Evolutionary conservation across 2,113 vertebrate species (phyloP).

Genomic region (Philantomba maxwellii): DNA sequence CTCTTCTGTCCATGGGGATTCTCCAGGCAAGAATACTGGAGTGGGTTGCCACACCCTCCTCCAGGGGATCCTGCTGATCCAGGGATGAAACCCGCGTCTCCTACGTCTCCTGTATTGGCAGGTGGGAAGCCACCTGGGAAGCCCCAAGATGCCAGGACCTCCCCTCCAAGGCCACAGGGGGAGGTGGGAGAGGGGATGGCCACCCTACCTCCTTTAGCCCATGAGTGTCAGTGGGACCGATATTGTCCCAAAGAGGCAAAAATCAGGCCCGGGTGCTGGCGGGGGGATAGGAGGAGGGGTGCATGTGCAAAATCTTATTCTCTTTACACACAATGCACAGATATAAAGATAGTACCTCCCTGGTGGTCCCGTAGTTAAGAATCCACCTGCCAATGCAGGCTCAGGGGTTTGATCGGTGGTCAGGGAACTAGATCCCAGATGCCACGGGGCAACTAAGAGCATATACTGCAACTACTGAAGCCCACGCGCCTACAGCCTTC

Average conservation of each 20-base stretch:
- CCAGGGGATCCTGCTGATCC: not conserved
- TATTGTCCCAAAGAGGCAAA: not conserved
- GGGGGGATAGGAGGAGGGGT: rapidly evolving
- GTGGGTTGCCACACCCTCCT: not conserved
- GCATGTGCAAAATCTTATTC: not conserved
- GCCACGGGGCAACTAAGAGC: rapidly evolving
- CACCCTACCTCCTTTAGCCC: not conserved
- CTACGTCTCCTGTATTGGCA: not conserved
- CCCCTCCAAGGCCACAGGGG: not conserved
- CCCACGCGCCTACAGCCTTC: not conserved
- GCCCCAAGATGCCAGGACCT: not conserved
- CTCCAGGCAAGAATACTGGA: not conserved
- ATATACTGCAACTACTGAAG: not conserved
- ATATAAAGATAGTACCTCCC: not conserved
- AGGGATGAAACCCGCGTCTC: not conserved
- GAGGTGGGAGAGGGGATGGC: not conserved
- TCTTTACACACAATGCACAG: not conserved
- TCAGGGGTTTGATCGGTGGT: not conserved
- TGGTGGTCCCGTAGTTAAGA: not conserved
- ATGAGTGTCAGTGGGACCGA: not conserved
- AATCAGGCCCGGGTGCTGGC: not conserved
- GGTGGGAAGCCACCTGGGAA: not conserved
- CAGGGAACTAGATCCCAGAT: not conserved
- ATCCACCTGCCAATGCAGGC: not conserved
- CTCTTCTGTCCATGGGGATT: not conserved